A percentile compares a stretch with the other conserved stretches of the same genome.
phyloP scores from a whole-genome alignment of 1,140 invertebrate genomes.

The Aporrectodea caliginosa region DNA sequence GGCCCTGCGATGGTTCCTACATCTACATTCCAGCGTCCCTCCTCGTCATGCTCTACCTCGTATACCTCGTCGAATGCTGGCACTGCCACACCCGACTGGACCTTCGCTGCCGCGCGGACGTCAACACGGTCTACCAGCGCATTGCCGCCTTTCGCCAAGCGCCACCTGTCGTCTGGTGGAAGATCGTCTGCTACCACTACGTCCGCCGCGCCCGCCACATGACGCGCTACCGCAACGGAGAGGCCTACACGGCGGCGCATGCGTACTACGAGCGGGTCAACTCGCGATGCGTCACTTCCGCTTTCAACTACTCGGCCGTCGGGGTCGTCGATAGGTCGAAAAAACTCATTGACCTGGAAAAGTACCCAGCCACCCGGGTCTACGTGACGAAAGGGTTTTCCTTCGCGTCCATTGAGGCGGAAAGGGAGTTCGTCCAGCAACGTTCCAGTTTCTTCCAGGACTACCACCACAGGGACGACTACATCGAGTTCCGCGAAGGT shows the following conservation, averaged over 20 bases:
- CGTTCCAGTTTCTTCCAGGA: constrained; percentile 75
- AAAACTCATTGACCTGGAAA: constrained; percentile 65
- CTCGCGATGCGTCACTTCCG: constrained; percentile 71
- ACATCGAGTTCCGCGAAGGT: constrained; percentile 84
- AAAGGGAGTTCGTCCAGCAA: constrained; percentile 79
- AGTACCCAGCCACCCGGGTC: constrained; percentile 68
- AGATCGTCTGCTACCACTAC: constrained; percentile 81
- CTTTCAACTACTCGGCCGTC: constrained; percentile 73
- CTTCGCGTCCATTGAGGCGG: constrained; percentile 73
- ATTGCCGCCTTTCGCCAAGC: constrained; percentile 68
- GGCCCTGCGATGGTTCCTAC: constrained; percentile 73
- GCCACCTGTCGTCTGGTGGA: constrained; percentile 81
- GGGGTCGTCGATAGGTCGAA: constrained; percentile 77
- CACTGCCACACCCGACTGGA: constrained; percentile 66
- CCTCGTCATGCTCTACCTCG: constrained; percentile 73
- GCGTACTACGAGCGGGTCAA: constrained; percentile 82
- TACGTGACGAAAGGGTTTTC: constrained; percentile 76
- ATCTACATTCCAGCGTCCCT: constrained; percentile 79
- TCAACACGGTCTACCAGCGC: constrained; percentile 66
- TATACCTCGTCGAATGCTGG: constrained; percentile 81
- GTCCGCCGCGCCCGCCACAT: constrained; percentile 68
- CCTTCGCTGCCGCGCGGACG: constrained; percentile 65
- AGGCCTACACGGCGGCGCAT: constrained; percentile 68
- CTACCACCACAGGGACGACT: constrained; percentile 76
- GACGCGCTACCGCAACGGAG: constrained; percentile 70